These are phyloP conservation scores for Caenorhabditis uteleia DNA, from an alignment of 2,888 invertebrate genomes.

Conservation along the genomic window DNA sequence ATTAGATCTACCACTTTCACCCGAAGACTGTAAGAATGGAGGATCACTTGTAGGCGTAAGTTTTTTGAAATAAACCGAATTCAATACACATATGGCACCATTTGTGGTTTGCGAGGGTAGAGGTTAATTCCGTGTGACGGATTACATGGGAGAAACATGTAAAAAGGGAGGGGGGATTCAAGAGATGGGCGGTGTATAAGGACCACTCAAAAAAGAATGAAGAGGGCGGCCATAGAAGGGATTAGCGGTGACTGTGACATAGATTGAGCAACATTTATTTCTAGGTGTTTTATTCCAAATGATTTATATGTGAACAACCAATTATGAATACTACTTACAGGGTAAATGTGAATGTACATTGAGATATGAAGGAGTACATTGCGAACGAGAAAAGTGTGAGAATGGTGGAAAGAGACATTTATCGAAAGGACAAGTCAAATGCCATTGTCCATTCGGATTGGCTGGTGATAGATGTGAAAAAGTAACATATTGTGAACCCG, in stretches of 20 bases:
- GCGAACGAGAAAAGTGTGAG: slow-evolving; percentile 48
- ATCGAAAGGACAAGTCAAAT: slow-evolving; percentile 42
- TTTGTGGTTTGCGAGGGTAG: slow-evolving; percentile 5
- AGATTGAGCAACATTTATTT: background rate
- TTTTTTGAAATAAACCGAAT: slow-evolving; percentile 15
- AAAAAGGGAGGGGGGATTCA: slow-evolving; percentile 22
- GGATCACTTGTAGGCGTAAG: slow-evolving; percentile 46
- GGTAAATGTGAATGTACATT: slow-evolving; percentile 53
- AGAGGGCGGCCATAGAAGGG: slow-evolving; percentile 2
- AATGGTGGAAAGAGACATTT: slow-evolving; percentile 49
- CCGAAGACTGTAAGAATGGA: slow-evolving; percentile 48
- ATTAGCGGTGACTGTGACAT: slow-evolving; percentile 22
- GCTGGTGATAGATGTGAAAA: slow-evolving; percentile 52
- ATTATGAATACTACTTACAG: too few species aligned
- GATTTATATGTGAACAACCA: background rate
- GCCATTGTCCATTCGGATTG: slow-evolving; percentile 53
- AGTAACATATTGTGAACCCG: slow-evolving; percentile 52
- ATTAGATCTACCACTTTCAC: slow-evolving; percentile 33
- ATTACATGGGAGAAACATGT: slow-evolving; percentile 32
- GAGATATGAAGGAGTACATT: slow-evolving; percentile 45
- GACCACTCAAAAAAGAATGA: slow-evolving; percentile 25
- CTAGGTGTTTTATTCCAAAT: background rate
- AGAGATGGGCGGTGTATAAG: slow-evolving; percentile 26
- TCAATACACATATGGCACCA: slow-evolving; percentile 31
- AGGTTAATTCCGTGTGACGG: slow-evolving; percentile 28